Percentiles rank a stretch among this genome's conserved stretches.
Evolutionary conservation across 2,113 vertebrate genomes (phyloP).

Genomic region (Leucopsar rothschildi): DNA sequence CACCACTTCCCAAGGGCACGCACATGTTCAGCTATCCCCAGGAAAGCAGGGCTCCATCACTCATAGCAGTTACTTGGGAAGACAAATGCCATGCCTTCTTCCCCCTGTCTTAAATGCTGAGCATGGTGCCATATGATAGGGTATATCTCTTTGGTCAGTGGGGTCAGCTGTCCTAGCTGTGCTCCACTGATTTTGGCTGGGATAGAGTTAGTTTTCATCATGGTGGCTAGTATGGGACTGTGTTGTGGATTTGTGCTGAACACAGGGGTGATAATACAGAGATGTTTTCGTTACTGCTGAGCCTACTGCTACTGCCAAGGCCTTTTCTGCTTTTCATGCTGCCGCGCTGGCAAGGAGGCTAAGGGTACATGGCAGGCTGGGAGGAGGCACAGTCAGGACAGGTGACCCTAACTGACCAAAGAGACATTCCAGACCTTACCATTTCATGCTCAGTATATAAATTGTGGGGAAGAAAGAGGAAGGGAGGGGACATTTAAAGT

Average conservation of each 20-base stretch:
- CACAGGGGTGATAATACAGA: neutral
- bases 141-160: neutral
- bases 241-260: neutral
- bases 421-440: neutral
- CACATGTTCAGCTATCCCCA: neutral
- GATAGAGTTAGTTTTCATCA: neutral
- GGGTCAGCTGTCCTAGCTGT: neutral
- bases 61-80: neutral
- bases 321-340: neutral
- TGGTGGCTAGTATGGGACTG: neutral
- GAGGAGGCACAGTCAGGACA: neutral
- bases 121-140: neutral
- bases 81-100: neutral
- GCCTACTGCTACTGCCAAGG: neutral
- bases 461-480: neutral
- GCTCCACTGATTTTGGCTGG: neutral
- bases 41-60: neutral
- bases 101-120: neutral
- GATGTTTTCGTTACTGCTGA: neutral
- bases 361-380: neutral
- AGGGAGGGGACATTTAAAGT: neutral
- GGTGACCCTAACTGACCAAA: neutral
- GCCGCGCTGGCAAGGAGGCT: accelerated
- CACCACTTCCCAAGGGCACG: neutral
- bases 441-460: neutral